Conservation (phyloP, 2,797 vertebrate species). For the Enteromius thamalakanensis region DNA sequence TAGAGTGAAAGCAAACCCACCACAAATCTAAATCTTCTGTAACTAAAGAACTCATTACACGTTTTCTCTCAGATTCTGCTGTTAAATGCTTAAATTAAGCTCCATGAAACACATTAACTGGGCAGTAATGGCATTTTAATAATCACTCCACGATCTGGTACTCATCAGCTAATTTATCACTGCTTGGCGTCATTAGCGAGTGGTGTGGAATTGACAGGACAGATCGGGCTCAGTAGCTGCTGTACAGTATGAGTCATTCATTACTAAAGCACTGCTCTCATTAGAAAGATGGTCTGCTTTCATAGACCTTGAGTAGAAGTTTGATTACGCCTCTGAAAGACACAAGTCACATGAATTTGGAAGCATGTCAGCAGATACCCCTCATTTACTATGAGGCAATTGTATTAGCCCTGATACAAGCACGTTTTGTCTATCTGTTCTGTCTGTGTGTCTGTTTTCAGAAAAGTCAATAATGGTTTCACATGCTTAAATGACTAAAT, state of each 20-base stretch:
- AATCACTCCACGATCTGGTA: constrained; percentile 5
- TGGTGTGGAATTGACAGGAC: constrained; percentile 14
- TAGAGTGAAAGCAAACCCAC: background rate
- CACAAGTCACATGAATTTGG: constrained; percentile 1
- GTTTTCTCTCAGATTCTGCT: background rate
- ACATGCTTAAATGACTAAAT: background rate
- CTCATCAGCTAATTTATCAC: constrained; percentile 30
- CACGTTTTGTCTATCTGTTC: background rate
- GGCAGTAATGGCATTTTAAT: constrained; percentile 14
- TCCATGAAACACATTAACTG: constrained; percentile 10
- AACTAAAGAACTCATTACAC: constrained; percentile 29
- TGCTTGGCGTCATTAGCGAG: background rate
- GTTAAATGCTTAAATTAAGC: constrained; percentile 23
- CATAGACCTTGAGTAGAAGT: background rate
- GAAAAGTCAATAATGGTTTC: background rate
- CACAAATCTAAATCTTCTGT: background rate
- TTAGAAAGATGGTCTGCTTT: constrained; percentile 16
- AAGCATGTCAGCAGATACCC: constrained; percentile 12
- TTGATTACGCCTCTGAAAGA: constrained; percentile 6
- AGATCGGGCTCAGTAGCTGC: background rate
- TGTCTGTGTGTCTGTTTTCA: constrained; percentile 8
- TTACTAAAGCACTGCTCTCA: constrained; percentile 14
- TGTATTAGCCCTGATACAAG: background rate
- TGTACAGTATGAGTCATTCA: constrained; percentile 11
- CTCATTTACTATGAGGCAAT: constrained; percentile 2